phyloP scores from a whole-genome alignment of 2,888 invertebrate species.

The Cheiracanthium punctorium region DNA sequence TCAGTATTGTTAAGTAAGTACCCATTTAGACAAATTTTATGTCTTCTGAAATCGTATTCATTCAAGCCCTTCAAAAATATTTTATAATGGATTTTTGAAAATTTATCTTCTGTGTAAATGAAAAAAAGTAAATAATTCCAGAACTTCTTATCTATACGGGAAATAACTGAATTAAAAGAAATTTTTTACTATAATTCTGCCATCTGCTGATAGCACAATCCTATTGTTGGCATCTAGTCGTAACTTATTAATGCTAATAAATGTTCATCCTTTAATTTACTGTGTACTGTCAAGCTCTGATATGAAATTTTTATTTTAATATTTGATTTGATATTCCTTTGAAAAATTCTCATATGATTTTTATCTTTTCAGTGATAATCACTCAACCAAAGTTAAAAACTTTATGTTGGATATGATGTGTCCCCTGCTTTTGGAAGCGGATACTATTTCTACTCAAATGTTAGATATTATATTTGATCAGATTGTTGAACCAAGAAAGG shows the following conservation, averaged over 20 bases:
- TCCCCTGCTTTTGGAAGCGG: slow-evolving; percentile 95
- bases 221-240: too few relatives aligned
- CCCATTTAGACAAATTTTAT: too few relatives aligned
- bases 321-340: neutral
- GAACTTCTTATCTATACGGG: too few relatives aligned
- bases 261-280: too few relatives aligned
- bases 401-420: slow-evolving; percentile 97
- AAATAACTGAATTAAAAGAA: too few relatives aligned
- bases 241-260: too few relatives aligned
- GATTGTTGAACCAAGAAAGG: slow-evolving; percentile 88
- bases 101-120: too few relatives aligned
- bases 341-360: slow-evolving; percentile 7
- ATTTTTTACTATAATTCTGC: too few relatives aligned
- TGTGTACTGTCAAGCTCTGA: too few relatives aligned
- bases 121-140: too few relatives aligned
- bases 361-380: slow-evolving; percentile 82
- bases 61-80: neutral
- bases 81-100: too few relatives aligned
- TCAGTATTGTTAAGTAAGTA: slow-evolving; percentile 95
- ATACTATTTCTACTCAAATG: slow-evolving; percentile 94
- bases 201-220: too few relatives aligned
- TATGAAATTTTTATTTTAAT: neutral
- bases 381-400: slow-evolving; percentile 95
- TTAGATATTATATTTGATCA: slow-evolving; percentile 95
- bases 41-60: neutral